Evolutionary conservation across 2,888 invertebrate species (phyloP).

Genomic region (Hydriomena furcata): DNA sequence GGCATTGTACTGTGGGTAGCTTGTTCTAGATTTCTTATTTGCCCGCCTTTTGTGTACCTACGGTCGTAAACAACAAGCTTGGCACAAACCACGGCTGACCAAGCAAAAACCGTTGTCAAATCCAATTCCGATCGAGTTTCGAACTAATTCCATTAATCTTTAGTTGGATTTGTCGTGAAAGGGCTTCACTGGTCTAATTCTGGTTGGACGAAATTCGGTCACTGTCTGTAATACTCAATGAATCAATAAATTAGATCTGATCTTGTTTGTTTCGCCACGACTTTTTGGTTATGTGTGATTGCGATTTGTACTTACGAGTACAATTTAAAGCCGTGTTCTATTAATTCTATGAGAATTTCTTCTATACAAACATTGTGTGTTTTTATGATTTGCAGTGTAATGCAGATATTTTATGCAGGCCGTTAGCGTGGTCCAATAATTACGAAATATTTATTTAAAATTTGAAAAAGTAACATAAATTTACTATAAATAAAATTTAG

Average conservation of each 20-base stretch:
- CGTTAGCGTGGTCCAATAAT: too few relatives aligned
- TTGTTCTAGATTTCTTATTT: conserved; percentile 12
- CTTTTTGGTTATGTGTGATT: not conserved
- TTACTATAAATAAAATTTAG: too few relatives aligned
- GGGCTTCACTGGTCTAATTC: conserved; percentile 43
- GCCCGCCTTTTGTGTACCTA: conserved; percentile 8
- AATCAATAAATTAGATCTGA: conserved; percentile 2
- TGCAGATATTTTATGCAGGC: too few relatives aligned
- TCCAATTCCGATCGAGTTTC: conserved; percentile 47
- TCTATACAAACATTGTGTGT: too few relatives aligned
- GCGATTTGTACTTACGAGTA: too few relatives aligned
- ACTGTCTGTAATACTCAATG: not conserved
- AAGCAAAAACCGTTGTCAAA: conserved; percentile 38
- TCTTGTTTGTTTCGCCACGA: not conserved
- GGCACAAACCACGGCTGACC: conserved; percentile 21
- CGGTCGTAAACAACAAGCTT: conserved; percentile 21
- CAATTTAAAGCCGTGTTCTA: too few relatives aligned
- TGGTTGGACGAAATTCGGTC: conserved; percentile 22
- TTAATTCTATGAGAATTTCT: too few relatives aligned
- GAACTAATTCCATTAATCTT: conserved; percentile 47
- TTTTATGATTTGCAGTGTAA: too few relatives aligned
- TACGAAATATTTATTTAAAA: too few relatives aligned
- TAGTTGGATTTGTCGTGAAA: conserved; percentile 41
- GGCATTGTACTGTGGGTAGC: conserved; percentile 6
- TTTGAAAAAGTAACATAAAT: too few relatives aligned